Evolutionary conservation across 2,113 vertebrate genomes (phyloP).

Genomic region (Centrocercus urophasianus): DNA sequence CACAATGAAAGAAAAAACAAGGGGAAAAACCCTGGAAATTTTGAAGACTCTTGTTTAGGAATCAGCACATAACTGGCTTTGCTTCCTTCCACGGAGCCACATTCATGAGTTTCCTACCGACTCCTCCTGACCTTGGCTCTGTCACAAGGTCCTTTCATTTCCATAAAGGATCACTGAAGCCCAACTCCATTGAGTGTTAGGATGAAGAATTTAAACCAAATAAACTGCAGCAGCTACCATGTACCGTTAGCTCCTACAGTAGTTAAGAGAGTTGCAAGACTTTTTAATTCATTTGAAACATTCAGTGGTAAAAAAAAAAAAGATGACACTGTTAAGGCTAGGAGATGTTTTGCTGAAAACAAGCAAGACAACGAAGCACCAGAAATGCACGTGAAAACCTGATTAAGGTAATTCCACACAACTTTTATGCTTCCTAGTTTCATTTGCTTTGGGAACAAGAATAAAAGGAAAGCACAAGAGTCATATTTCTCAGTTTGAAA

Average conservation of each 20-base stretch:
- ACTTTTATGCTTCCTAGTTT: neutral
- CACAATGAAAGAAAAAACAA: neutral
- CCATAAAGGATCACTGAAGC: neutral
- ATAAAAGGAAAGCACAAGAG: neutral
- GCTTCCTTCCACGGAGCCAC: neutral
- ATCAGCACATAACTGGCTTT: neutral
- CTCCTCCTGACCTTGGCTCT: neutral
- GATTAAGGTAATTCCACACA: neutral
- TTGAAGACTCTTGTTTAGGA: neutral
- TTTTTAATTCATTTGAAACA: neutral
- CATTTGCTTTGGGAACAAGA: neutral
- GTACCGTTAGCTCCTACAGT: neutral
- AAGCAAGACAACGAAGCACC: neutral
- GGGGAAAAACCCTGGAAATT: neutral
- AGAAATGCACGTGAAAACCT: neutral
- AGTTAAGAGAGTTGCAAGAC: neutral
- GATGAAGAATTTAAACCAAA: neutral
- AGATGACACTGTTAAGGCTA: neutral
- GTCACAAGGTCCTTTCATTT: neutral
- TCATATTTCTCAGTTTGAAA: neutral
- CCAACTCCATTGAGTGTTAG: neutral
- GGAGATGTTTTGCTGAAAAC: neutral
- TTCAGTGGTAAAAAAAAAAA: neutral
- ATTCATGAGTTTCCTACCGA: neutral
- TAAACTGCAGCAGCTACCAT: neutral